Evolutionary conservation across 2,888 invertebrate genomes (phyloP).

Genomic region (Gortyna flavago): DNA sequence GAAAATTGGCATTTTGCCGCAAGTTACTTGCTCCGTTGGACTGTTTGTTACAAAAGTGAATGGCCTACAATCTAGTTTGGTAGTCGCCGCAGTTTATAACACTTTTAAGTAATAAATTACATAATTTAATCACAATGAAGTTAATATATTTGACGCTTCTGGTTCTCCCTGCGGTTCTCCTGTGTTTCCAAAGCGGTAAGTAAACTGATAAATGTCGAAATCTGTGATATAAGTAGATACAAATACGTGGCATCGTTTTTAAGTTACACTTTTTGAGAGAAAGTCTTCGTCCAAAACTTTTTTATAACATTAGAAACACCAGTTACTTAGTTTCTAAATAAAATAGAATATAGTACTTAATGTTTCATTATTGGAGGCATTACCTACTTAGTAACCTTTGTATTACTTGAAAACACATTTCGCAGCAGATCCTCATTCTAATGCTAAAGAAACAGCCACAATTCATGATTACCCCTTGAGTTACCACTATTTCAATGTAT

Average conservation of each 20-base stretch:
- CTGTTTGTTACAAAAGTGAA: conserved; percentile 84
- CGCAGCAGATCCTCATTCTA: neutral
- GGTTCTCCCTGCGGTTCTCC: conserved; percentile 93
- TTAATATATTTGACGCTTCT: conserved; percentile 91
- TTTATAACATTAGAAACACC: neutral
- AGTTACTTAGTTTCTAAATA: neutral
- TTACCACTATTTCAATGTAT: neutral
- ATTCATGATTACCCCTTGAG: neutral
- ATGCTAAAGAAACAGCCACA: neutral
- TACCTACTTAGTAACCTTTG: conserved; percentile 36
- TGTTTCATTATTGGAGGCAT: conserved; percentile 10
- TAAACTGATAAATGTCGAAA: conserved; percentile 74
- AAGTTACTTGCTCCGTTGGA: conserved; percentile 79
- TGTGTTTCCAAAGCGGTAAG: conserved; percentile 94
- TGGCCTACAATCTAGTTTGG: conserved; percentile 79
- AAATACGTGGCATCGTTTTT: conserved; percentile 86
- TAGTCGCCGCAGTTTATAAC: conserved; percentile 73
- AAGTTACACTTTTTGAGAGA: conserved; percentile 76
- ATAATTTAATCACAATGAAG: conserved; percentile 90
- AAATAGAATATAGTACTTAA: neutral
- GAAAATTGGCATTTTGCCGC: conserved; percentile 86
- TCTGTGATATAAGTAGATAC: conserved; percentile 66
- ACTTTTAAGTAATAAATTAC: conserved; percentile 68
- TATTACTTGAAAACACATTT: conserved; percentile 18
- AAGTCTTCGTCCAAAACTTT: conserved; percentile 61